Evolutionary conservation across 1,140 invertebrate species (phyloP), one percentile per base, ranked within the genome.

Genomic region (Lasaia peninsularis): DNA sequence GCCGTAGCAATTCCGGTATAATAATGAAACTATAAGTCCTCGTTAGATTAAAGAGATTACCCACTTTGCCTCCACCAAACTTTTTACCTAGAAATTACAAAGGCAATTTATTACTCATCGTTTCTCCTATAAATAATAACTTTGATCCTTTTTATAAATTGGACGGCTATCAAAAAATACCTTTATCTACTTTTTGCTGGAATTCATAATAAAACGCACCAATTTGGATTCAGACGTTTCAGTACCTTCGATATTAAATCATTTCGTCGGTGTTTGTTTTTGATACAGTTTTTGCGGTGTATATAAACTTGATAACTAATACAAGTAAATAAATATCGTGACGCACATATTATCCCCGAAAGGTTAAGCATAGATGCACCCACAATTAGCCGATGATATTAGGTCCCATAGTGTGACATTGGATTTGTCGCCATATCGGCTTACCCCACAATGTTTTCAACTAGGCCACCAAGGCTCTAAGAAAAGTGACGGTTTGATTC

Each of bases 101-200:
- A 44, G 18, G 40, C 37, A 55, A 55, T 55, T 55, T 55, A 44
- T 55, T 55, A 21, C 53, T 55, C 28, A 18, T 40, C 53, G 34
- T 2, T 16, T 55, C 35, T 44, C 21, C 35, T 21, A 44, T 55
- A 55, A 55, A 55, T 55, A 55, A 55, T 55, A 55, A 40, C 53
- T 55, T 55, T 55, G 53, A 55, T 55, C 53, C 53, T 37, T 44
- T 55, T 44, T 55, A 55, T 37, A 55, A 55, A 55, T 40, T 55
- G 53, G 24, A 55, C 35, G 35, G 12, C 37, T 55, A 55, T 55
- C 53, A 55, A 52, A 14, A 40, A 44, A 44, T 44, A 34, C 52
- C 44, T 40, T 44, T 55, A 55, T 40, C 35, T 55, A 53, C 37
- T n/a, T n/a, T 55, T 55, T 55, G 37, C n/a, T 35, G 52, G 52